Base-by-base conservation (phyloP, 2,888 invertebrate genomes). In the Stenoptilia bipunctidactyla region DNA sequence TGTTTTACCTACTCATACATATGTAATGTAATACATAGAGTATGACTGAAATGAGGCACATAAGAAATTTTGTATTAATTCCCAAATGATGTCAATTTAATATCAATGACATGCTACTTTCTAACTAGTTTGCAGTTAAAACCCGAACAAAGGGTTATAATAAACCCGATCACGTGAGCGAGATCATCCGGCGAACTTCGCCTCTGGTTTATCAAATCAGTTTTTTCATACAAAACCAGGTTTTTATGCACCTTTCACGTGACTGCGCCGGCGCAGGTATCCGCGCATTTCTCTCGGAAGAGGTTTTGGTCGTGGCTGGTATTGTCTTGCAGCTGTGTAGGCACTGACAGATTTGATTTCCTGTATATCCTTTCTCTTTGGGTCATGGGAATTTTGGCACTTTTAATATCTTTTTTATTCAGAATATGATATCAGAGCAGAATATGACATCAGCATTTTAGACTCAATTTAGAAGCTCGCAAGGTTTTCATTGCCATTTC, bases 171-270 rank as follows among this genome's bases (percentile, higher is more conserved):
- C 36, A 39, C 27, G 30, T 33, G 4, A 9, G 42, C 42, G 40
- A 37, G 40, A 40, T 49, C 61, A 59, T 61, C 62, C 65, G 56
- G 49, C 20, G 20, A 20, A 20, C 47, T 51, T 41, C 51, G 52
- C 58, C 61, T 58, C 56, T 61, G 62, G 58, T 61, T 40, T 40
- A 46, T 47, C 41, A 66, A 62, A 63, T 63, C 56, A 51, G 48
- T 73, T 73, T 69, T 74, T 74, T 20, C 20, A 3, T 20, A 20
- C 20, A 20, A 20, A 20, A 5, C n/a, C n/a, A 20, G 3, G 8
- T 8, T 20, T 20, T 20, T 73, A 65, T 55, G 52, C 65, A 62
- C 72, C 77, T 77, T 77, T 77, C 76, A 73, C 77, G 74, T 76
- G 76, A 77, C 74, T 62, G 59, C 52, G 58, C 52, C 42, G 44